A percentile compares a stretch with the other conserved stretches of the same genome.
These are phyloP conservation scores for Brenthis daphne DNA, from an alignment of 2,888 invertebrate genomes.

Conservation along the genomic window DNA sequence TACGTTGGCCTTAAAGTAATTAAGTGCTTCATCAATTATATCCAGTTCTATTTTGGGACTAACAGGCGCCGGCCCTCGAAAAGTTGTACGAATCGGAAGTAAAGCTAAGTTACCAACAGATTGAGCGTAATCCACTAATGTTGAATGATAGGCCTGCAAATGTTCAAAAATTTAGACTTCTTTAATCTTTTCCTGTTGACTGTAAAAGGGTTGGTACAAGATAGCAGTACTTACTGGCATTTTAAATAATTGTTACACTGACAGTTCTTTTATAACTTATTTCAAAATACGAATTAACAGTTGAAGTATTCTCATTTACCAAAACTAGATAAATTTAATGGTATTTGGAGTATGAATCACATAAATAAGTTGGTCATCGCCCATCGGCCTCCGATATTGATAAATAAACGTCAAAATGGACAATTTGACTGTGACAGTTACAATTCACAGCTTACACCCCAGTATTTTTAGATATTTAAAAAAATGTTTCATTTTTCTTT, in stretches of 20 bases:
- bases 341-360: constrained; percentile 18
- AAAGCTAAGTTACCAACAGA: constrained; percentile 96
- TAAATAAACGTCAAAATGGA: constrained; percentile 18
- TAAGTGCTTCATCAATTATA: constrained; percentile 98
- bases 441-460: background rate
- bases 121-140: constrained; percentile 87
- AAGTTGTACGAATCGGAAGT: constrained; percentile 93
- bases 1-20: constrained; percentile 99
- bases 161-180: background rate
- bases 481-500: no score
- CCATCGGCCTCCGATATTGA: constrained; percentile 9
- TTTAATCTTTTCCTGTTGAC: background rate
- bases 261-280: background rate
- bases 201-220: background rate
- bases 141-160: constrained; percentile 96
- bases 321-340: background rate
- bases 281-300: background rate
- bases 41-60: constrained; percentile 87
- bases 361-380: constrained; percentile 12
- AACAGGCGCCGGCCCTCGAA: constrained; percentile 95
- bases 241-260: background rate
- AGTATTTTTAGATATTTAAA: no score
- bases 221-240: constrained; percentile 17
- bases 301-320: background rate
- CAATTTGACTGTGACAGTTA: background rate